Percentiles rank a stretch among this genome's conserved stretches.
phyloP scores from a whole-genome alignment of 2,113 vertebrate genomes.

The Pleuronectes platessa region DNA sequence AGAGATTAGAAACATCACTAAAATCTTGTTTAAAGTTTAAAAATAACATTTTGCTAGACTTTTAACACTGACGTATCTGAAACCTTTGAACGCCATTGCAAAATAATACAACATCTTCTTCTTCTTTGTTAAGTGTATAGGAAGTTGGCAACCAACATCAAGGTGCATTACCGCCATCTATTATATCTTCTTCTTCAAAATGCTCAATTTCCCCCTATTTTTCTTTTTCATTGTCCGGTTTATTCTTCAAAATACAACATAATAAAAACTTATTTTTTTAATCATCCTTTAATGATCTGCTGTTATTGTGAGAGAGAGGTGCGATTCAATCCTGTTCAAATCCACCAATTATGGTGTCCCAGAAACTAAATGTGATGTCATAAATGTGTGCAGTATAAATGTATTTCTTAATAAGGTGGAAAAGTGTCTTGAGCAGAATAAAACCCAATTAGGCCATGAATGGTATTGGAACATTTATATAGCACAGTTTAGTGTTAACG shows the following conservation, averaged over 20 bases:
- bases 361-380: not conserved
- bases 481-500: not conserved
- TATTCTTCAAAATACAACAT: not conserved
- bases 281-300: not conserved
- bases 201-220: too few relatives aligned
- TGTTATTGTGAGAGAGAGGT: not conserved
- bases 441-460: not conserved
- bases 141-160: too few relatives aligned
- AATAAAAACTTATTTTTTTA: not conserved
- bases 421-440: not conserved
- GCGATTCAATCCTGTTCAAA: not conserved
- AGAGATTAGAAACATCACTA: not conserved
- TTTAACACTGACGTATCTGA: not conserved
- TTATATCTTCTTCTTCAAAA: too few relatives aligned
- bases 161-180: too few relatives aligned
- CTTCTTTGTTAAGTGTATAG: too few relatives aligned
- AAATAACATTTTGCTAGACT: too few relatives aligned
- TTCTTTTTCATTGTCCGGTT: too few relatives aligned
- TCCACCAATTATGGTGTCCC: not conserved
- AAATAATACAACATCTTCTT: too few relatives aligned
- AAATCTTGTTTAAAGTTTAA: too few relatives aligned
- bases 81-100: not conserved
- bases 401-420: not conserved
- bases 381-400: not conserved
- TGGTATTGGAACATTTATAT: not conserved